Percentiles rank a stretch among this genome's conserved stretches.
These are phyloP conservation scores for Orgyia antiqua DNA, from an alignment of 2,888 invertebrate genomes.

Conservation along the genomic window DNA sequence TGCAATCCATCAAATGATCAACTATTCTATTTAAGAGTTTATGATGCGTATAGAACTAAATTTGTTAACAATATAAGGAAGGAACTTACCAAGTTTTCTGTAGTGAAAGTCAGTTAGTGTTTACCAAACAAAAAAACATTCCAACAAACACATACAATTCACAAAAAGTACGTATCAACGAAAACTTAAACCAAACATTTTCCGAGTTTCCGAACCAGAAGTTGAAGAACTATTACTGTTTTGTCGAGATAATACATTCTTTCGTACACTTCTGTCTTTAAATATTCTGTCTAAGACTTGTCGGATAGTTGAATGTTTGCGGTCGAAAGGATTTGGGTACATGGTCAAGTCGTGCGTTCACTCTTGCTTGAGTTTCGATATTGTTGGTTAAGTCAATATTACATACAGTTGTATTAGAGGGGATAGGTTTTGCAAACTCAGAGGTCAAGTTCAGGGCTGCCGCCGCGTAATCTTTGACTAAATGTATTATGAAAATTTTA, in stretches of 20 bases:
- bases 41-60: too few relatives aligned
- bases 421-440: slow-evolving; percentile 29
- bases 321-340: slow-evolving; percentile 84
- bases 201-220: slow-evolving; percentile 18
- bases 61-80: too few relatives aligned
- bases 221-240: slow-evolving; percentile 36
- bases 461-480: slow-evolving; percentile 15
- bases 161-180: slow-evolving; percentile 20
- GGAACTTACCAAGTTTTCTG: slow-evolving; percentile 21
- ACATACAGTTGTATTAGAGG: slow-evolving; percentile 15
- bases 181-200: slow-evolving; percentile 25
- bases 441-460: slow-evolving; percentile 38
- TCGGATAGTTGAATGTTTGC: slow-evolving; percentile 83
- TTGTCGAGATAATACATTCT: slow-evolving; percentile 47
- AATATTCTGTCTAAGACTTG: slow-evolving; percentile 81
- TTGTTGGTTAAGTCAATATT: slow-evolving; percentile 14
- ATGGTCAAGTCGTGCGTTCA: slow-evolving; percentile 53
- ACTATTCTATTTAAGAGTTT: too few relatives aligned
- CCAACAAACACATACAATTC: slow-evolving; percentile 23
- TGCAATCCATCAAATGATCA: too few relatives aligned
- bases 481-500: slow-evolving; percentile 20
- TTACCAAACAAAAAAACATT: slow-evolving; percentile 15
- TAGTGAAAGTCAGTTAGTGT: slow-evolving; percentile 23
- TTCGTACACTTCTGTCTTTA: slow-evolving; percentile 49
- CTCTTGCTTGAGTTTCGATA: slow-evolving; percentile 30